phyloP scores from a whole-genome alignment of 1,140 invertebrate species.

The Danaus melanippus region DNA sequence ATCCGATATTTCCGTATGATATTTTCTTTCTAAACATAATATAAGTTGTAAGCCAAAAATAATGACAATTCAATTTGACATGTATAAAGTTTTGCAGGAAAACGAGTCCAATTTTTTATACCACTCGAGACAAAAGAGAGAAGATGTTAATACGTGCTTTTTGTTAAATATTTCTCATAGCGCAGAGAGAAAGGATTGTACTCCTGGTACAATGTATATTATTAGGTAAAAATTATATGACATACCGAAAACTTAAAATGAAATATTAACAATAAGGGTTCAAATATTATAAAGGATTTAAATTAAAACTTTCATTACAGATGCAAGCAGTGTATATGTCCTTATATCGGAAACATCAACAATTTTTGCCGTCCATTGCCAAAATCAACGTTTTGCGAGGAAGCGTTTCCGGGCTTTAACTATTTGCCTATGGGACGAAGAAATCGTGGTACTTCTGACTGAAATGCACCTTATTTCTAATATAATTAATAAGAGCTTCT shows the following conservation, averaged over 20 bases:
- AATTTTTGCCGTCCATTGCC: conserved; percentile 44
- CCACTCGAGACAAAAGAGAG: too few relatives aligned
- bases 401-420: conserved; percentile 38
- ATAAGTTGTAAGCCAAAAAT: too few relatives aligned
- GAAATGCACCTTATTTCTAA: neutral
- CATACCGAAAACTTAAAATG: neutral
- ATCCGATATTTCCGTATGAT: too few relatives aligned
- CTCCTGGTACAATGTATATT: conserved; percentile 44
- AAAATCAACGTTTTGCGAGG: conserved; percentile 34
- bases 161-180: conserved; percentile 7
- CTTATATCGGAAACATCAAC: conserved; percentile 41
- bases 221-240: conserved; percentile 28
- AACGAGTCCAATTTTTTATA: too few relatives aligned
- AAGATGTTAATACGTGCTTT: conserved; percentile 2
- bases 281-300: too few relatives aligned
- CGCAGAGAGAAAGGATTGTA: conserved; percentile 28
- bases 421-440: conserved; percentile 39
- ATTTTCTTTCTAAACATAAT: too few relatives aligned
- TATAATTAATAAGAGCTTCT: neutral
- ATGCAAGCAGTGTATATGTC: conserved; percentile 48
- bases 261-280: too few relatives aligned
- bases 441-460: conserved; percentile 11
- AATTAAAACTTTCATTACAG: conserved; percentile 23
- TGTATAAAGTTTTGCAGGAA: too few relatives aligned
- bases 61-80: too few relatives aligned